Percentiles rank a stretch among this genome's conserved stretches.
Evolutionary conservation across 2,888 invertebrate genomes (phyloP).

Genomic region (Caenorhabditis imperialis): DNA sequence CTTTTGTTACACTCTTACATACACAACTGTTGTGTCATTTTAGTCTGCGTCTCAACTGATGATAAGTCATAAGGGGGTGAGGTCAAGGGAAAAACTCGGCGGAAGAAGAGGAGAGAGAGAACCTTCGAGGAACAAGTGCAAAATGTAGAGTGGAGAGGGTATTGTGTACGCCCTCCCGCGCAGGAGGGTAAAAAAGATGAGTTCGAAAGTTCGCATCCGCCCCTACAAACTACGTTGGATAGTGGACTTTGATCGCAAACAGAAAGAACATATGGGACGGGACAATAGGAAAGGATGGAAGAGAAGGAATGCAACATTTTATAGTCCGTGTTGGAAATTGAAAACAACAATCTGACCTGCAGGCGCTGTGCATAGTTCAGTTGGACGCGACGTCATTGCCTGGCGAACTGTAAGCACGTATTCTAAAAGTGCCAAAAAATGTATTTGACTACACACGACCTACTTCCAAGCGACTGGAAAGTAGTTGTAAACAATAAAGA

Average conservation of each 20-base stretch:
- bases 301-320: not conserved
- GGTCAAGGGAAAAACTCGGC: too few relatives aligned
- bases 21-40: conserved; percentile 21
- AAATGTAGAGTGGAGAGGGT: too few relatives aligned
- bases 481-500: too few relatives aligned
- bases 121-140: too few relatives aligned
- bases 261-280: not conserved
- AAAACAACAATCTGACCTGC: not conserved
- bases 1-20: not conserved
- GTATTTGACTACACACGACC: too few relatives aligned
- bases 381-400: conserved; percentile 4
- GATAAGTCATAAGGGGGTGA: too few relatives aligned
- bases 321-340: not conserved
- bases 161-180: too few relatives aligned
- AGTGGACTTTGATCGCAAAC: conserved; percentile 21
- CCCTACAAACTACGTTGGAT: conserved; percentile 40
- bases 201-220: conserved; percentile 37
- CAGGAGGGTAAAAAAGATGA: not conserved
- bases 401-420: not conserved
- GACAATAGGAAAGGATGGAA: not conserved
- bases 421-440: too few relatives aligned
- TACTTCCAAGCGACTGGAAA: too few relatives aligned
- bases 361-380: conserved; percentile 7
- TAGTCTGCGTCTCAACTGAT: conserved; percentile 4
- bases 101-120: too few relatives aligned